Evolutionary conservation across 1,140 invertebrate genomes (phyloP).

Genomic region (Drosophila burlai): DNA sequence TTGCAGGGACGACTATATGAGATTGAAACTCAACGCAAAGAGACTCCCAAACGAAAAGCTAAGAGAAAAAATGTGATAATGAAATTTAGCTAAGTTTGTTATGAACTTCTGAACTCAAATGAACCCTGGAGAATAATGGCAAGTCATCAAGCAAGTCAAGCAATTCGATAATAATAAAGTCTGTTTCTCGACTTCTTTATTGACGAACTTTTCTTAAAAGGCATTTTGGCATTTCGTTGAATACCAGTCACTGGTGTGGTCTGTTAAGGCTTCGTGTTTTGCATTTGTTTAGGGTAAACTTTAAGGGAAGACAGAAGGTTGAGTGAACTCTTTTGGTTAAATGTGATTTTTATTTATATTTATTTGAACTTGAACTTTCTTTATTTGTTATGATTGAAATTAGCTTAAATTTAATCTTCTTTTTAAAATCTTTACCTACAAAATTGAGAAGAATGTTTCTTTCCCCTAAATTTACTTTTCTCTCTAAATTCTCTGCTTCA

Average conservation of each 20-base stretch:
- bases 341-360: not conserved
- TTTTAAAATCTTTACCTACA: too few relatives aligned
- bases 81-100: slow-evolving; percentile 2
- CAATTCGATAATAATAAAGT: slow-evolving; percentile 15
- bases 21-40: slow-evolving; percentile 3
- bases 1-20: slow-evolving; percentile 9
- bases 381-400: not conserved
- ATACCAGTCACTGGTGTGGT: not conserved
- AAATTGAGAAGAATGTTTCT: not conserved
- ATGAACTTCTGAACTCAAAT: slow-evolving; percentile 12
- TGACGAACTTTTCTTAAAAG: slow-evolving; percentile 12
- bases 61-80: slow-evolving; percentile 3
- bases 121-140: slow-evolving; percentile 1
- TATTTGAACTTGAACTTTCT: slow-evolving; percentile 6
- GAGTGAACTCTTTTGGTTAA: not conserved
- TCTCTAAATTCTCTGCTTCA: not conserved
- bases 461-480: not conserved
- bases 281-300: slow-evolving; percentile 2
- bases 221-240: slow-evolving; percentile 9
- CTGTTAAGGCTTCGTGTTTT: not conserved
- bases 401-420: not conserved
- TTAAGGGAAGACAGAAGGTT: not conserved
- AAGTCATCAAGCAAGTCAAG: slow-evolving; percentile 13
- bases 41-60: not conserved
- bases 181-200: slow-evolving; percentile 11